Percentiles rank a stretch among this genome's conserved stretches.
Conservation (phyloP, 1,140 invertebrate genomes). For the Drosophila azteca region DNA sequence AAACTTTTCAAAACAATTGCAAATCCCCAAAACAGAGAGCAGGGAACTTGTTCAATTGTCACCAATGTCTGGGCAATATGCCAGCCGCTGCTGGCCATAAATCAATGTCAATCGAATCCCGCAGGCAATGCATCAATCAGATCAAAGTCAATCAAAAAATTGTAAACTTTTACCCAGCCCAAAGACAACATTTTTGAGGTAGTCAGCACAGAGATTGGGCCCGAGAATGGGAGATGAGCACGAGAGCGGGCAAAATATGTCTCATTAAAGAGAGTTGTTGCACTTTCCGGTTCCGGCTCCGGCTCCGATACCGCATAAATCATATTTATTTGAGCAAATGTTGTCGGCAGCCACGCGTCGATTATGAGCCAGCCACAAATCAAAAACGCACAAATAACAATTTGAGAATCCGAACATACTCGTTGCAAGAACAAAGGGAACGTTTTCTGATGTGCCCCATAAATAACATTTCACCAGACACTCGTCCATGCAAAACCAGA, state of each 20-base stretch:
- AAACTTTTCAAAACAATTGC: constrained; percentile 46
- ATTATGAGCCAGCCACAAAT: constrained; percentile 67
- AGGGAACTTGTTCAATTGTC: constrained; percentile 36
- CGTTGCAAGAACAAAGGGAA: constrained; percentile 38
- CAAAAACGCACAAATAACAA: constrained; percentile 64
- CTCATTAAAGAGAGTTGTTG: constrained; percentile 58
- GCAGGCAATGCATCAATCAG: constrained; percentile 62
- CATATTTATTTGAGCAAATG: constrained; percentile 68
- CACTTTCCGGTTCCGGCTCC: constrained; percentile 28
- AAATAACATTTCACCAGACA: constrained; percentile 37
- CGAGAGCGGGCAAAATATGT: neutral
- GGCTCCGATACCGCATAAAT: constrained; percentile 53
- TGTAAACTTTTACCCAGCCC: constrained; percentile 43
- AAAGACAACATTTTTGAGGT: constrained; percentile 22
- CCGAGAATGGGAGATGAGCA: neutral
- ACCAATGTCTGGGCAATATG: constrained; percentile 59
- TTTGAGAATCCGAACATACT: constrained; percentile 41
- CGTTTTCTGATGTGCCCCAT: constrained; percentile 17
- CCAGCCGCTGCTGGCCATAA: constrained; percentile 55
- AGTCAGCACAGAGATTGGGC: too few species aligned
- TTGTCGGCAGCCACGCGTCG: constrained; percentile 28
- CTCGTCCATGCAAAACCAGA: constrained; percentile 70
- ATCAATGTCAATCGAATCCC: constrained; percentile 69
- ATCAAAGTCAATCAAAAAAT: constrained; percentile 65
- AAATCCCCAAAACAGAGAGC: constrained; percentile 32